These are phyloP conservation scores for Myotis planiceps DNA, from an alignment of 2,797 vertebrate species.

Conservation along the genomic window DNA sequence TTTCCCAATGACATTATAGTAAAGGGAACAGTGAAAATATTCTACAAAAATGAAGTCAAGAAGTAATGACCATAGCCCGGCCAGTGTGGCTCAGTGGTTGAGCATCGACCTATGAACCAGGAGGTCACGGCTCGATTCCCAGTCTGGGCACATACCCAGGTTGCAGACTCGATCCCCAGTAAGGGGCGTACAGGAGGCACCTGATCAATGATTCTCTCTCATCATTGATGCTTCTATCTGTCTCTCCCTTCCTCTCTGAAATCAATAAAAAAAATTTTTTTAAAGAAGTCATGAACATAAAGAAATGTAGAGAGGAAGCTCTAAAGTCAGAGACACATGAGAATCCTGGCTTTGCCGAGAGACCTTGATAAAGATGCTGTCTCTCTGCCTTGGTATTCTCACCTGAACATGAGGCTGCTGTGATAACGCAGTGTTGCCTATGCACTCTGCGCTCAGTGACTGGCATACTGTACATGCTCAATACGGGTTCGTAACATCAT, in stretches of 20 bases:
- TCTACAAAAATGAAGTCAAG: neutral
- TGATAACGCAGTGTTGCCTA: neutral
- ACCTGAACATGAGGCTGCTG: neutral
- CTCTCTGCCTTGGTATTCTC: neutral
- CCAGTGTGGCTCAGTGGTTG: too few species aligned
- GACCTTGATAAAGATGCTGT: neutral
- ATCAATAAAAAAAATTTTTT: neutral
- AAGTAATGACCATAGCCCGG: neutral
- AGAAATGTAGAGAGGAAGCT: neutral
- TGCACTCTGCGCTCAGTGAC: neutral
- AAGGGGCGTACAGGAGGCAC: neutral
- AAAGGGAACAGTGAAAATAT: neutral
- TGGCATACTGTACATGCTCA: accelerated
- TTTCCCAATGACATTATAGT: neutral
- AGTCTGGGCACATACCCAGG: too few species aligned
- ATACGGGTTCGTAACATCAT: accelerated
- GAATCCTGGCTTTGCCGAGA: neutral
- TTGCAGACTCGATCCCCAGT: too few species aligned
- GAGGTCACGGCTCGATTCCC: too few species aligned
- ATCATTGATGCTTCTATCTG: neutral
- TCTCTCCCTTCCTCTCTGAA: neutral
- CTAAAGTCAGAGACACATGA: neutral
- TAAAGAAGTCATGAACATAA: neutral
- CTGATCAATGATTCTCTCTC: neutral
- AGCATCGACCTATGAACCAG: too few species aligned